These are phyloP conservation scores for Thyatira batis DNA, from an alignment of 2,888 invertebrate genomes.

Conservation along the genomic window DNA sequence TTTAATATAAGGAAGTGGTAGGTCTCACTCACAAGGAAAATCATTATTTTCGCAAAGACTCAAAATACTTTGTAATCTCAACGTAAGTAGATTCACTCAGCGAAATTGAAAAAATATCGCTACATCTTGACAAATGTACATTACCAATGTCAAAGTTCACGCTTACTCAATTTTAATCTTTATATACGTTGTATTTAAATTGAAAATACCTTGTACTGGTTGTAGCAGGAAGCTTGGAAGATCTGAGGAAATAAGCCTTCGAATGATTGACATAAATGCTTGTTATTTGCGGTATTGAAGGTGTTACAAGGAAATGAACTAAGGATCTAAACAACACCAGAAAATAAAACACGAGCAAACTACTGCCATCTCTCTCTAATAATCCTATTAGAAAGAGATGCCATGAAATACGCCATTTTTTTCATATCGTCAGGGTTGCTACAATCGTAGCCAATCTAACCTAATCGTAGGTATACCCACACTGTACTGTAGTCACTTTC, in stretches of 20 bases:
- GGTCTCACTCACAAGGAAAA: neutral
- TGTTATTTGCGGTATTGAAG: conserved; percentile 22
- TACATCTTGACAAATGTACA: neutral
- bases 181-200: neutral
- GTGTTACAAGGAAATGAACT: conserved; percentile 5
- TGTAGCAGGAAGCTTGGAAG: conserved; percentile 15
- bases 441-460: no score
- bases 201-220: neutral
- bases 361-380: no score
- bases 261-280: conserved; percentile 21
- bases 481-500: no score
- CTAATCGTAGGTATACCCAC: no score
- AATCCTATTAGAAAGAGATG: no score
- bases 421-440: no score
- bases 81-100: conserved; percentile 2
- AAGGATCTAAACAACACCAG: neutral
- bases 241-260: conserved; percentile 29
- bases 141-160: neutral
- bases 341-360: neutral
- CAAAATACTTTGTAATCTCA: neutral
- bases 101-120: conserved; percentile 10
- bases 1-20: neutral
- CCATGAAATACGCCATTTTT: neutral
- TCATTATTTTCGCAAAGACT: neutral
- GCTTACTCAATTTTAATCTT: neutral